A percentile compares a stretch with the other conserved stretches of the same genome.
Conservation (phyloP, 2,113 vertebrate species). For the Antennarius striatus region DNA sequence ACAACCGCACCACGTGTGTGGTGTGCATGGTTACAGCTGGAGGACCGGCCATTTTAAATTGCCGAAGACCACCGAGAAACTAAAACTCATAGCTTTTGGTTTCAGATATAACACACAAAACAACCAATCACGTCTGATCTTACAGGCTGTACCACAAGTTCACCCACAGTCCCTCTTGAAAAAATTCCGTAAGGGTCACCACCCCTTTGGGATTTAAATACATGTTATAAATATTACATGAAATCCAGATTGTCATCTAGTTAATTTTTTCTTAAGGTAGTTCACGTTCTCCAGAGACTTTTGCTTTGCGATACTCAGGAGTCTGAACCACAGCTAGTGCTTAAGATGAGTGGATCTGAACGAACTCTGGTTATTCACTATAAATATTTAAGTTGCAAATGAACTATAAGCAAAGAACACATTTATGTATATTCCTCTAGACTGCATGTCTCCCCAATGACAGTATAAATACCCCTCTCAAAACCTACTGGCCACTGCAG, state of each 20-base stretch:
- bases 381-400: constrained; percentile 4
- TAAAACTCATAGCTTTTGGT: background rate
- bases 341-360: background rate
- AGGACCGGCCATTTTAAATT: constrained; percentile 28
- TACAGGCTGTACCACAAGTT: constrained; percentile 7
- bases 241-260: constrained; percentile 17
- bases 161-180: constrained; percentile 7
- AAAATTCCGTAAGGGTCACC: background rate
- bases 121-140: background rate
- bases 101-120: constrained; percentile 44
- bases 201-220: constrained; percentile 32
- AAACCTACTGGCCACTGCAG: background rate
- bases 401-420: background rate
- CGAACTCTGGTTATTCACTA: constrained; percentile 2
- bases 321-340: background rate
- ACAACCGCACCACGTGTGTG: constrained; percentile 23
- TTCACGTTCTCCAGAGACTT: background rate
- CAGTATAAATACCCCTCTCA: background rate
- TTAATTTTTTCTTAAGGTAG: constrained; percentile 7
- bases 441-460: background rate
- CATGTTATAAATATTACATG: constrained; percentile 32
- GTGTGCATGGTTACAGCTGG: constrained; percentile 39
- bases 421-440: background rate
- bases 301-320: too few species aligned
- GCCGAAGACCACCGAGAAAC: constrained; percentile 8